Base-by-base conservation (phyloP, 2,113 vertebrate species). In the Apistogramma diplotaenia region DNA sequence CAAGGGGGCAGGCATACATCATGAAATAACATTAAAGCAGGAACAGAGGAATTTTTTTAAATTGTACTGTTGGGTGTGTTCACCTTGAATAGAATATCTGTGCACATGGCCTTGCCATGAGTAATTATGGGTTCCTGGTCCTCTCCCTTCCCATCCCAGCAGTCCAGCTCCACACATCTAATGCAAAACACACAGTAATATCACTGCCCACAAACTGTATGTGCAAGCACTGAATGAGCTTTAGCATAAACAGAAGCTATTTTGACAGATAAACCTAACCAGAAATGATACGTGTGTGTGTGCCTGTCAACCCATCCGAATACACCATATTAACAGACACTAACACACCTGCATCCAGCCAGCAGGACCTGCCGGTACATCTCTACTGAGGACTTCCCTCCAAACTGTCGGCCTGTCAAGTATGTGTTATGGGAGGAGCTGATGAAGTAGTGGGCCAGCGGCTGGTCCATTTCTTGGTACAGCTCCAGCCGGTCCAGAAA, bases 21-120 rank as follows among this genome's bases (percentile, higher is more conserved):
- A 59, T 31, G 2, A 75, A 74, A 53, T n/a, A 21, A 51, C 33
- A 57, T 3, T 53, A 15, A 57, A 49, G 3, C 4, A 23, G 31
- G 46, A 70, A 70, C 40, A 8, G 62, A 70, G 18, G 16, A 70
- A 70, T 25, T 49, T 29, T 43, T 6, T 19, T 6, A 16, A 49
- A 23, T 7, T 57, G 3, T n/a, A 1, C 4, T 35, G 19, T 9
- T 49, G 31, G 70, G 58, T 46, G 49, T 25, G 74, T 19, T 91
- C 85, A 99, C 98, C 96, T 99, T 99, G 90, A 99, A 99, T 74
- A 99, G 96, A 85, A 99, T 99, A 81, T 99, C 98, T n/a, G 98
- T 99, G 89, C 98, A 99, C 98, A 99, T 99, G 54, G 98, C 98
- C 92, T 99, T 99, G 21, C 98, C 98, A 2, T 99, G 98, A 1